Conservation (phyloP, 2,888 invertebrate species). For the Temnothorax unifasciatus region DNA sequence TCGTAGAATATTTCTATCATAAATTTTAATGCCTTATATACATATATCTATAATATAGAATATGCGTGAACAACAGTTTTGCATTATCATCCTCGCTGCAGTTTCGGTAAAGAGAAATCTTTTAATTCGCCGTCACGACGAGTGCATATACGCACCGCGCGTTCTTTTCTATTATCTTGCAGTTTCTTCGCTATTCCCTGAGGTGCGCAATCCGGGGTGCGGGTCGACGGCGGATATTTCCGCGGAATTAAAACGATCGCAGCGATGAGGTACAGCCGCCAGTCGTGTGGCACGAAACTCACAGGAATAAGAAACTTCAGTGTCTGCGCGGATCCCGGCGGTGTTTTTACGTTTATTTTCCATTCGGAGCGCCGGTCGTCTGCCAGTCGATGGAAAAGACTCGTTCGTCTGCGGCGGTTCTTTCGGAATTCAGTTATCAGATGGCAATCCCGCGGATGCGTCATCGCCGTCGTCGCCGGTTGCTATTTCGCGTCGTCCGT, state of each 20-base stretch:
- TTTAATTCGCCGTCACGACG: neutral
- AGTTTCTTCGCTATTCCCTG: constrained; percentile 11
- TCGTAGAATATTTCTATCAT: neutral
- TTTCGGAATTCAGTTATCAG: constrained; percentile 60
- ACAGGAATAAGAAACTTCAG: constrained; percentile 33
- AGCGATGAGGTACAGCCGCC: constrained; percentile 25
- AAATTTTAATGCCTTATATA: neutral
- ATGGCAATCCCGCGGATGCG: constrained; percentile 45
- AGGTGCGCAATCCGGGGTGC: constrained; percentile 12
- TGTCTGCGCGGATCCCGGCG: neutral
- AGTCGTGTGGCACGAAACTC: neutral
- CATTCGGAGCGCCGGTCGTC: neutral
- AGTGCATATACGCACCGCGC: neutral
- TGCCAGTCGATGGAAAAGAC: constrained; percentile 30
- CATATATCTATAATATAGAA: neutral
- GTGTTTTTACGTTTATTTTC: constrained; percentile 54
- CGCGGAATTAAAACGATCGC: constrained; percentile 52
- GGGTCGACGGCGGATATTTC: constrained; percentile 25
- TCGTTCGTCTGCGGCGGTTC: constrained; percentile 14
- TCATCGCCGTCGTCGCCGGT: neutral
- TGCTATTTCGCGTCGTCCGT: constrained; percentile 48
- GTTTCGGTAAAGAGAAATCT: neutral
- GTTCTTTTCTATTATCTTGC: constrained; percentile 20
- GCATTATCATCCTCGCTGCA: neutral
- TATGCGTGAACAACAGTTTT: neutral